Evolutionary conservation across 2,888 invertebrate species (phyloP).

Genomic region (Nudaria mundana): DNA sequence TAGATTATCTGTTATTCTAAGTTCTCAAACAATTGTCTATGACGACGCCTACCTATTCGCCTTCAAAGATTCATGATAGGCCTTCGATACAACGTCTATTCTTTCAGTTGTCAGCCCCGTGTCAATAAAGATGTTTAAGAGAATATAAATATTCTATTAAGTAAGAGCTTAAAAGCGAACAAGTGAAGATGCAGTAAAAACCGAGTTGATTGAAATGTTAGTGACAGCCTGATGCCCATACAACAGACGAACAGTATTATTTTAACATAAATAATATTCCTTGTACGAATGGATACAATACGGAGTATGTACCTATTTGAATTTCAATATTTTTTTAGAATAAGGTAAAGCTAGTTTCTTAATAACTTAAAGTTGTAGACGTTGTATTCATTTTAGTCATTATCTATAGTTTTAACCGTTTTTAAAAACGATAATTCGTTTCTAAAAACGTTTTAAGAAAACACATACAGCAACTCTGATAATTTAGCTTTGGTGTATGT

Average conservation of each 20-base stretch:
- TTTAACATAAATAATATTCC: slow-evolving; percentile 80
- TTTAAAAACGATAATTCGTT: too few relatives aligned
- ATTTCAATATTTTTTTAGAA: slow-evolving; percentile 71
- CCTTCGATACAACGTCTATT: slow-evolving; percentile 54
- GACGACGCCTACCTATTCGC: slow-evolving; percentile 8
- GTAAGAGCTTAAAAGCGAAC: slow-evolving; percentile 54
- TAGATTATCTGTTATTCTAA: slow-evolving; percentile 18
- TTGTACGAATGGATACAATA: slow-evolving; percentile 75
- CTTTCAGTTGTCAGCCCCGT: slow-evolving; percentile 63
- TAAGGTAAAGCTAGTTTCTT: slow-evolving; percentile 55
- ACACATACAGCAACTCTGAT: too few relatives aligned
- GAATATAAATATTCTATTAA: slow-evolving; percentile 73
- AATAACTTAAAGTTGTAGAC: slow-evolving; percentile 59
- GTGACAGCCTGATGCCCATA: slow-evolving; percentile 77
- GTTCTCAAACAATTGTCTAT: slow-evolving; percentile 16
- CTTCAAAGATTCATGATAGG: slow-evolving; percentile 46
- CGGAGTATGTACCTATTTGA: slow-evolving; percentile 70
- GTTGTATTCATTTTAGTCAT: too few relatives aligned
- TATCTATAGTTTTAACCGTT: too few relatives aligned
- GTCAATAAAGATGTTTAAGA: slow-evolving; percentile 78
- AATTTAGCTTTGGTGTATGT: too few relatives aligned
- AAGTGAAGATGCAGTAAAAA: slow-evolving; percentile 69
- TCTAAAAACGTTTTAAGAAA: too few relatives aligned
- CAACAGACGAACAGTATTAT: slow-evolving; percentile 74
- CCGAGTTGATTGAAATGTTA: slow-evolving; percentile 75